Conservation (phyloP, 2,888 invertebrate genomes). For the Achlya flavicornis region DNA sequence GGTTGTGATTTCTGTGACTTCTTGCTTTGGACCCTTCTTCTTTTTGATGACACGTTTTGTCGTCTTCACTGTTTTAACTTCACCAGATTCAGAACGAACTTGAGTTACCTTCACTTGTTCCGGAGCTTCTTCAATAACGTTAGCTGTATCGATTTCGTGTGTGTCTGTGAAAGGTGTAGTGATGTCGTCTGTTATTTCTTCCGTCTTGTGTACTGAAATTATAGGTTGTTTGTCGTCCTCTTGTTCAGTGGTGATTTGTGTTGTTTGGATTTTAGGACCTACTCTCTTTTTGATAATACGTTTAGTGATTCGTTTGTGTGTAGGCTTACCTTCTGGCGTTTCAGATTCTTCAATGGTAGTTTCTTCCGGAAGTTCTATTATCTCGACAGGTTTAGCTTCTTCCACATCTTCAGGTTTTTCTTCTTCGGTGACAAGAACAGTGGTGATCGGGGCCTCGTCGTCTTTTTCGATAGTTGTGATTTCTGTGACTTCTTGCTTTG, state of each 20-base stretch:
- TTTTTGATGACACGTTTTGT: conserved; percentile 26
- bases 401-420: conserved; percentile 40
- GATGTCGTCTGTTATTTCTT: conserved; percentile 13
- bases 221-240: conserved; percentile 27
- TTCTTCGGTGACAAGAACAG: conserved; percentile 55
- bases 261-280: conserved; percentile 28
- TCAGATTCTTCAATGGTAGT: conserved; percentile 27
- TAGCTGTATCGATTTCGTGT: conserved; percentile 30
- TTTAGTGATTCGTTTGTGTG: conserved; percentile 31
- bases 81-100: conserved; percentile 46
- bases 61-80: conserved; percentile 21
- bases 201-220: conserved; percentile 37
- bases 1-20: conserved; percentile 31
- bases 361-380: conserved; percentile 34
- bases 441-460: conserved; percentile 53
- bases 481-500: conserved; percentile 42
- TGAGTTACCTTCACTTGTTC: conserved; percentile 59
- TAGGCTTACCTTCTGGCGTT: conserved; percentile 26
- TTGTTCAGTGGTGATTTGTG: conserved; percentile 34
- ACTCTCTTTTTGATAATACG: conserved; percentile 46
- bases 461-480: conserved; percentile 46
- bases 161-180: conserved; percentile 22
- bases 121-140: conserved; percentile 42
- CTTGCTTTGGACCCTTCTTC: conserved; percentile 53
- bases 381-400: conserved; percentile 25